Percentiles rank a stretch among this genome's conserved stretches.
phyloP scores from a whole-genome alignment of 2,113 vertebrate genomes.

The Ginglymostoma cirratum region DNA sequence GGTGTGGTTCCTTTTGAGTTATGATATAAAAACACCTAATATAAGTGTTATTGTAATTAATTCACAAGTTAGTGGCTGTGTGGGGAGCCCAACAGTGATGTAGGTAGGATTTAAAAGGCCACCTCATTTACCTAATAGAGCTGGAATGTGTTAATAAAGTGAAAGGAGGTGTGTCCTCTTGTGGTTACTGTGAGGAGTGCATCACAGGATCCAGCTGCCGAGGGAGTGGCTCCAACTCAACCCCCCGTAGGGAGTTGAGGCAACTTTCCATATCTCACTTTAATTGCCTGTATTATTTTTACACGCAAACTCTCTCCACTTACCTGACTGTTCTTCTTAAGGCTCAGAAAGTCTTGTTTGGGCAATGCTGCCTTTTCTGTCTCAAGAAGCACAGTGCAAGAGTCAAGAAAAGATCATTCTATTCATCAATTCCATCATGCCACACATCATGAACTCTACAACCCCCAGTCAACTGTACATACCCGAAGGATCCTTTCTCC shows the following conservation, averaged over 20 bases:
- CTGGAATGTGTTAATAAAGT: constrained; percentile 15
- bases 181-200: background rate
- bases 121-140: background rate
- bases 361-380: background rate
- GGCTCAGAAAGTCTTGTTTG: background rate
- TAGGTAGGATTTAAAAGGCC: background rate
- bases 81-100: constrained; percentile 1
- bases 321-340: background rate
- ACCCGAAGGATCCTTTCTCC: too few species aligned
- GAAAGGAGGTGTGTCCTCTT: constrained; percentile 22
- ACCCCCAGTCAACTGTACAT: background rate
- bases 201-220: constrained; percentile 19
- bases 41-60: background rate
- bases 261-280: background rate
- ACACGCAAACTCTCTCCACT: background rate
- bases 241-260: background rate
- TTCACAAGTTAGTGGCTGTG: background rate
- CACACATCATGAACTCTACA: background rate
- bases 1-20: background rate
- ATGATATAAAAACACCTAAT: background rate
- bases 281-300: background rate
- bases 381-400: background rate
- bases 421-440: background rate
- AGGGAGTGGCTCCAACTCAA: constrained; percentile 18
- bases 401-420: background rate